phyloP scores from a whole-genome alignment of 2,113 vertebrate species.

The Lepus europaeus region DNA sequence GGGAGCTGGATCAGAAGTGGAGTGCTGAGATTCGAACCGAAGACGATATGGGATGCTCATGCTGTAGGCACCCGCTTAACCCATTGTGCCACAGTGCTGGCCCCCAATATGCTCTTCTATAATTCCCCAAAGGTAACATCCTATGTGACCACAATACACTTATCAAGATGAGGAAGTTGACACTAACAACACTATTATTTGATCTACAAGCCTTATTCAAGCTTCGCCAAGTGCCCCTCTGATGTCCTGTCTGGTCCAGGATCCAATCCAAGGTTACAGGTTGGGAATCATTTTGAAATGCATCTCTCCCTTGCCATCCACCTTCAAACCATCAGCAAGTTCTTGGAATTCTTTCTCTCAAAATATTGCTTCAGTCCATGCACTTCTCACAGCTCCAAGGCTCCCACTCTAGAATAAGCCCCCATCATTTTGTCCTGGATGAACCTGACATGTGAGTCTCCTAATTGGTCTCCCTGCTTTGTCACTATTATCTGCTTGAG shows the following conservation, averaged over 20 bases:
- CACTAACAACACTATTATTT: neutral
- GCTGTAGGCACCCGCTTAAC: too few relatives aligned
- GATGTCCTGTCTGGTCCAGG: neutral
- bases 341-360: neutral
- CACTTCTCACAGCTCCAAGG: neutral
- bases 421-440: neutral
- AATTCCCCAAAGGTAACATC: neutral
- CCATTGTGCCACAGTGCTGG: too few relatives aligned
- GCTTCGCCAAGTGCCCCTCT: neutral
- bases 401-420: neutral
- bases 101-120: neutral
- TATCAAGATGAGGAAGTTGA: constrained; percentile 3
- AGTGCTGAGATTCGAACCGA: too few relatives aligned
- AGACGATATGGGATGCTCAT: too few relatives aligned
- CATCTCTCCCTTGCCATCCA: neutral
- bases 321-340: neutral
- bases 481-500: too few relatives aligned
- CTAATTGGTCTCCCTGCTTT: neutral
- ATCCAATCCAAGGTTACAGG: neutral
- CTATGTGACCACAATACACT: neutral
- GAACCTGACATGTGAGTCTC: neutral
- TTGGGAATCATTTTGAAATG: neutral
- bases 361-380: neutral
- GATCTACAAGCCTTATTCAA: neutral
- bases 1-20: too few relatives aligned